Percentiles rank a stretch among this genome's conserved stretches.
Evolutionary conservation across 2,888 invertebrate genomes (phyloP).

Genomic region (Lottia scabra): DNA sequence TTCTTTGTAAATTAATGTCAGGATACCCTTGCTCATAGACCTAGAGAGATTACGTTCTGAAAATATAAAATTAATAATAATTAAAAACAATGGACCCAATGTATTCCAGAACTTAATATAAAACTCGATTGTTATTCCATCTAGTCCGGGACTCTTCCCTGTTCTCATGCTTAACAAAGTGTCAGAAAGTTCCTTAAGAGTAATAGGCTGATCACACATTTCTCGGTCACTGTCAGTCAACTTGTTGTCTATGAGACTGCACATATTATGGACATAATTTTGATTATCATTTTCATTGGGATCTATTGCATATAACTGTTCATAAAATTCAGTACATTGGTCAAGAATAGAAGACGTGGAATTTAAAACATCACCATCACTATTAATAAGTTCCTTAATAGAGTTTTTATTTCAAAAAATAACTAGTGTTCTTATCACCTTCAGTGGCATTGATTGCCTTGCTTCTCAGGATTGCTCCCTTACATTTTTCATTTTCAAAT

Average conservation of each 20-base stretch:
- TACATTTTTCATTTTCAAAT: not conserved
- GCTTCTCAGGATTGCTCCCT: not conserved
- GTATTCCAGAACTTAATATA: not conserved
- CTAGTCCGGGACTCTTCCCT: slow-evolving; percentile 20
- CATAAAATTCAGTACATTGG: not conserved
- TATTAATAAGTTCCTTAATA: not conserved
- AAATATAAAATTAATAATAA: slow-evolving; percentile 22
- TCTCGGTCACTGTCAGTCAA: not conserved
- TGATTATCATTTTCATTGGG: not conserved
- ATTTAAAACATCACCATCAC: not conserved
- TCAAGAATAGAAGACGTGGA: not conserved
- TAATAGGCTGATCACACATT: not conserved
- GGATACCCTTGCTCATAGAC: slow-evolving; percentile 16
- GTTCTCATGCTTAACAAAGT: slow-evolving; percentile 23
- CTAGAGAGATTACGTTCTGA: slow-evolving; percentile 18
- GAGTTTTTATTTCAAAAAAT: not conserved
- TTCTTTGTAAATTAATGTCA: slow-evolving; percentile 38
- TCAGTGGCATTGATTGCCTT: not conserved
- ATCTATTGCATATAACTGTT: not conserved
- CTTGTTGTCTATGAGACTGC: not conserved
- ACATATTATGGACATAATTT: not conserved
- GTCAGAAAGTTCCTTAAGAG: not conserved
- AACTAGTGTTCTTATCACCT: not conserved
- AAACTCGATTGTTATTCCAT: slow-evolving; percentile 1
- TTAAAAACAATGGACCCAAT: slow-evolving; percentile 13